Percentiles rank a stretch among this genome's conserved stretches.
These are phyloP conservation scores for Eutrigla gurnardus DNA, from an alignment of 2,797 vertebrate genomes.

Conservation along the genomic window DNA sequence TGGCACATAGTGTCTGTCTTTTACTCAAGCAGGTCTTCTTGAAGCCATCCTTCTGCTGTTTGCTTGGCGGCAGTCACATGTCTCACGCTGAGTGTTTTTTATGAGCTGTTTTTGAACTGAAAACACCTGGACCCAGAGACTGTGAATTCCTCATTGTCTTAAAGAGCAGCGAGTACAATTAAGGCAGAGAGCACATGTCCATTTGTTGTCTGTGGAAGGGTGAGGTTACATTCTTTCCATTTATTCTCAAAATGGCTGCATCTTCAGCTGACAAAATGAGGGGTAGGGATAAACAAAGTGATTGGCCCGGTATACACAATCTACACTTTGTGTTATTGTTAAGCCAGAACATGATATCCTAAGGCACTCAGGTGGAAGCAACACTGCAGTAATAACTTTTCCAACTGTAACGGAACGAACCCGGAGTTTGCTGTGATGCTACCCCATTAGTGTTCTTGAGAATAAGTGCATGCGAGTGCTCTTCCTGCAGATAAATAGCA, in stretches of 20 bases:
- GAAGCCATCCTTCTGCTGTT: conserved; percentile 67
- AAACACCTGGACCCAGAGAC: conserved; percentile 75
- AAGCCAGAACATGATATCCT: neutral
- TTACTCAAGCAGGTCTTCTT: conserved; percentile 61
- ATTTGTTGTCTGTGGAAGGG: conserved; percentile 63
- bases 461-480: conserved; percentile 20
- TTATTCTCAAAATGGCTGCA: conserved; percentile 53
- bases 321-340: conserved; percentile 10
- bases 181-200: conserved; percentile 52
- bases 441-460: conserved; percentile 38
- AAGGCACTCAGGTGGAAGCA: no score
- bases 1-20: conserved; percentile 65
- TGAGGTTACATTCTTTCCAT: conserved; percentile 61
- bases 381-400: no score
- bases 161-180: conserved; percentile 60
- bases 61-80: conserved; percentile 65
- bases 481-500: conserved; percentile 41
- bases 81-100: conserved; percentile 66
- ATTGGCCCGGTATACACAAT: neutral
- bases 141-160: conserved; percentile 72
- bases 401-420: conserved; percentile 18
- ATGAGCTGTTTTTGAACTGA: conserved; percentile 73
- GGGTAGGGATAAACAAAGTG: conserved; percentile 7
- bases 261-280: conserved; percentile 37
- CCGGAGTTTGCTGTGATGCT: conserved; percentile 23